These are phyloP conservation scores for Trichomalopsis sarcophagae DNA, from an alignment of 1,140 invertebrate genomes.

Conservation along the genomic window DNA sequence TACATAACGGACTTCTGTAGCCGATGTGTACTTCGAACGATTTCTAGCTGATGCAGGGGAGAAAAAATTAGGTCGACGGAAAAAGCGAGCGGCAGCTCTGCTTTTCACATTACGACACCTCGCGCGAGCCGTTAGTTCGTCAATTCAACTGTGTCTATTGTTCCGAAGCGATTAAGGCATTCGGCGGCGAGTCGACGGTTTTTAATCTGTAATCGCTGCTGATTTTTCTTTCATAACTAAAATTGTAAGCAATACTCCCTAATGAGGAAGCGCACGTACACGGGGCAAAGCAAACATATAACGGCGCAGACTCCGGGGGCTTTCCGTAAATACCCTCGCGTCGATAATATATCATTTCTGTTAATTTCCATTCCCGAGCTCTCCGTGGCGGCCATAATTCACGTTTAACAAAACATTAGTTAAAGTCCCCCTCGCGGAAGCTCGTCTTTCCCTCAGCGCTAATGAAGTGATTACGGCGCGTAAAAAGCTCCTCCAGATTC, in stretches of 20 bases:
- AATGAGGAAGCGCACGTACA: too few relatives aligned
- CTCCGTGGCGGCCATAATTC: conserved; percentile 1
- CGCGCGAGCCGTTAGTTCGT: not conserved
- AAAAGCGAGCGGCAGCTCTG: not conserved
- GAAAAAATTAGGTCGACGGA: not conserved
- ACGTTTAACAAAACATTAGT: conserved; percentile 29
- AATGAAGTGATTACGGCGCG: conserved; percentile 4
- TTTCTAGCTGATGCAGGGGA: not conserved
- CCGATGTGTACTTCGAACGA: not conserved
- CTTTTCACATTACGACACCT: not conserved
- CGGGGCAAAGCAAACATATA: not conserved
- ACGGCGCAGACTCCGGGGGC: not conserved
- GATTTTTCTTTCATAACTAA: too few relatives aligned
- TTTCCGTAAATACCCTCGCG: not conserved
- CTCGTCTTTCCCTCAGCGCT: not conserved
- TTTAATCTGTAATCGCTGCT: not conserved
- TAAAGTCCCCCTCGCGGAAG: not conserved
- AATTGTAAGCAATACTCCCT: too few relatives aligned
- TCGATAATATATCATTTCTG: conserved; percentile 25
- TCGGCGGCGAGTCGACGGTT: not conserved
- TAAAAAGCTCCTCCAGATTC: not conserved
- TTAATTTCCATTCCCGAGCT: conserved; percentile 24
- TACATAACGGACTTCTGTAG: too few relatives aligned
- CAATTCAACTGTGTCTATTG: not conserved
- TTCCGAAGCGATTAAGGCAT: not conserved